phyloP scores from a whole-genome alignment of 1,140 invertebrate species.

The Heliothis subflexa region DNA sequence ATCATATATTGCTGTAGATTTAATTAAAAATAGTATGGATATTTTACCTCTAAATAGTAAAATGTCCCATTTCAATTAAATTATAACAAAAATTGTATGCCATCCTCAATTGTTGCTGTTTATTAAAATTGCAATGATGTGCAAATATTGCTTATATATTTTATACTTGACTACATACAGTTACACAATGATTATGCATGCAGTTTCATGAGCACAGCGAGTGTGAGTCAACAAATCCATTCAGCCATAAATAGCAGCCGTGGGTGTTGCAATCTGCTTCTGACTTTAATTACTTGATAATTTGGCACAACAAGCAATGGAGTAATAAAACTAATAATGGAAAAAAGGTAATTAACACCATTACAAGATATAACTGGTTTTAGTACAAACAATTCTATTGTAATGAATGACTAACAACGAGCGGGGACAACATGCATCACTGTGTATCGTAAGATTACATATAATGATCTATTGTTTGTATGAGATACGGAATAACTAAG shows the following conservation, averaged over 20 bases:
- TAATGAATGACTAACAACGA: neutral
- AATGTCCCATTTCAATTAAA: too few species aligned
- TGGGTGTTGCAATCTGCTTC: neutral
- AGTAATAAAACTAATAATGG: neutral
- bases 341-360: neutral
- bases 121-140: too few species aligned
- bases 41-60: too few species aligned
- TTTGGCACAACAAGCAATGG: neutral
- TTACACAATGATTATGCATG: neutral
- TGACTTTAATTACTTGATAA: neutral
- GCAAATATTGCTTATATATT: too few species aligned
- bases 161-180: neutral
- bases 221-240: conserved; percentile 24
- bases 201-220: neutral
- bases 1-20: too few species aligned
- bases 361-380: neutral
- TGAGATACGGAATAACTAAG: neutral
- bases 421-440: neutral
- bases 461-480: conserved; percentile 13
- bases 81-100: too few species aligned
- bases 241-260: conserved; percentile 3
- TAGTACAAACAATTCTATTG: conserved; percentile 3
- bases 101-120: too few species aligned
- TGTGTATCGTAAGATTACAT: neutral
- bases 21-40: too few species aligned